A percentile compares a stretch with the other conserved stretches of the same genome.
Conservation (phyloP, 1,140 invertebrate genomes). For the Sipha flava region DNA sequence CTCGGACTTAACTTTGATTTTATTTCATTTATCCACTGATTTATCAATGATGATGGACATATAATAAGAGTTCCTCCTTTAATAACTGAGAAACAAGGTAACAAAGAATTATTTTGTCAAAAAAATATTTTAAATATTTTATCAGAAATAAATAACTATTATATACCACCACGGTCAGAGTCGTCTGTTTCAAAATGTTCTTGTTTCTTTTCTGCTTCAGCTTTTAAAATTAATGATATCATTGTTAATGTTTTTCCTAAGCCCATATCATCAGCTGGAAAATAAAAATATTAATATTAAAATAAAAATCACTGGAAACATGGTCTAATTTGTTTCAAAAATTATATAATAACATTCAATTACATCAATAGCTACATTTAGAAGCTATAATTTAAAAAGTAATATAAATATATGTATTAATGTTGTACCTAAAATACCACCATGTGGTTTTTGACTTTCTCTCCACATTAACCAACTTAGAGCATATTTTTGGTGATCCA, state of each 20-base stretch:
- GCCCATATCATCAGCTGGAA: slow-evolving; percentile 88
- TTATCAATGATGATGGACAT: slow-evolving; percentile 73
- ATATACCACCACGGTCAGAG: too few species aligned
- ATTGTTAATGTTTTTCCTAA: slow-evolving; percentile 87
- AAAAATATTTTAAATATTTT: too few species aligned
- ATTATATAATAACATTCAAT: too few species aligned
- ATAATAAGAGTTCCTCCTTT: slow-evolving; percentile 72
- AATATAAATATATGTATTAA: slow-evolving; percentile 33
- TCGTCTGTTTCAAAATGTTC: slow-evolving; percentile 37
- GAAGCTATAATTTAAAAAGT: too few species aligned
- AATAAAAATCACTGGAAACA: neutral
- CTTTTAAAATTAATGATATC: slow-evolving; percentile 65
- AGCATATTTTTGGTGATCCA: slow-evolving; percentile 80
- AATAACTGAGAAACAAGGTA: slow-evolving; percentile 8
- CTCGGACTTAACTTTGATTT: slow-evolving; percentile 53
- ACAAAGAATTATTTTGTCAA: neutral
- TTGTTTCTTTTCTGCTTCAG: slow-evolving; percentile 38
- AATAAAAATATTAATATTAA: slow-evolving; percentile 35
- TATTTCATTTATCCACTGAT: slow-evolving; percentile 83
- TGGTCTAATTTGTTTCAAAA: too few species aligned
- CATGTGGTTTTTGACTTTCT: slow-evolving; percentile 70
- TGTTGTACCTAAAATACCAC: slow-evolving; percentile 59
- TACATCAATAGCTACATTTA: too few species aligned
- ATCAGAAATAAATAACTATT: neutral
- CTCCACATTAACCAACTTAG: slow-evolving; percentile 83